A percentile compares a stretch with the other conserved stretches of the same genome.
phyloP scores from a whole-genome alignment of 2,797 vertebrate species.

The Anolis apletophallus region DNA sequence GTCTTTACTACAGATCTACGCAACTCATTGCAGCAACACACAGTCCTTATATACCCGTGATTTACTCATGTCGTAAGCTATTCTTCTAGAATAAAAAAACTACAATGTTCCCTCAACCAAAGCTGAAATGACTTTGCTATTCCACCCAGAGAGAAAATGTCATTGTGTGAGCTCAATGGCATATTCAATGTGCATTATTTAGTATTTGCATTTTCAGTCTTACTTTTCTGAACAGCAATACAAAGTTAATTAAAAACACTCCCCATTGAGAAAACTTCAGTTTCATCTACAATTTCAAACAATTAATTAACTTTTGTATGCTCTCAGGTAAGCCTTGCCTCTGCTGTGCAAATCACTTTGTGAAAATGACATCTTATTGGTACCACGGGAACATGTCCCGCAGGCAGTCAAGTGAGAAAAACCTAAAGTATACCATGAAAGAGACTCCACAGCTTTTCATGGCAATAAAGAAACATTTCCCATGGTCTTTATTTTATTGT shows the following conservation, averaged over 20 bases:
- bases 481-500: neutral
- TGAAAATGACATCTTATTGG: slow-evolving; percentile 38
- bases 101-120: slow-evolving; percentile 34
- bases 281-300: slow-evolving; percentile 64
- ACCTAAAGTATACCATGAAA: neutral
- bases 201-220: slow-evolving; percentile 56
- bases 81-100: slow-evolving; percentile 11
- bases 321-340: slow-evolving; percentile 57
- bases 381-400: slow-evolving; percentile 13
- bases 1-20: neutral
- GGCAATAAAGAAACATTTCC: slow-evolving; percentile 2
- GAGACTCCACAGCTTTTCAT: slow-evolving; percentile 17
- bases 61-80: slow-evolving; percentile 31
- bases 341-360: slow-evolving; percentile 42
- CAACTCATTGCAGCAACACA: neutral
- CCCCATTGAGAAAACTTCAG: slow-evolving; percentile 59
- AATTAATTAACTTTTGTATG: slow-evolving; percentile 73
- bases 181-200: slow-evolving; percentile 73
- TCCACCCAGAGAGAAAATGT: slow-evolving; percentile 41
- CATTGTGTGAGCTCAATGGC: slow-evolving; percentile 42
- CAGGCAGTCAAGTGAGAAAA: neutral
- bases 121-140: slow-evolving; percentile 48
- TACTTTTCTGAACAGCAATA: slow-evolving; percentile 46
- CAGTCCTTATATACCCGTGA: neutral
- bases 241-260: slow-evolving; percentile 67